Conservation (phyloP, 2,113 vertebrate species). For the Anoplopoma fimbria region DNA sequence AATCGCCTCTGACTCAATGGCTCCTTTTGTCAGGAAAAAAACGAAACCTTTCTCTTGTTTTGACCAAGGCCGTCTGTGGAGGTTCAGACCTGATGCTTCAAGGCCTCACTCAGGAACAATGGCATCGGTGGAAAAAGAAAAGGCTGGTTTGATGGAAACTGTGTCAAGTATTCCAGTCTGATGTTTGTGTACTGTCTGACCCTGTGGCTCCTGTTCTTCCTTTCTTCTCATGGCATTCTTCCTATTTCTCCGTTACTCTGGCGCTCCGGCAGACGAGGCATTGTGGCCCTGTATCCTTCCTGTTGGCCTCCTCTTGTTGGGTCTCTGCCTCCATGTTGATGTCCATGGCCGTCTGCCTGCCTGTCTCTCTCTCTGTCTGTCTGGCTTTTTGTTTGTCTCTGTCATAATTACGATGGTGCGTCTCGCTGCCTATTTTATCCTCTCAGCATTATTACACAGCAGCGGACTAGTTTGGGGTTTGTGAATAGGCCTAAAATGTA, state of each 20-base stretch:
- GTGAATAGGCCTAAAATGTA: background rate
- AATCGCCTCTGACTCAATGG: constrained; percentile 55
- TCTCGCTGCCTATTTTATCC: background rate
- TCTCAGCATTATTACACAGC: background rate
- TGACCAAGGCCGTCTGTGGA: constrained; percentile 7
- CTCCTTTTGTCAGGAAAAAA: constrained; percentile 40
- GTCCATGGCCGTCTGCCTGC: constrained; percentile 10
- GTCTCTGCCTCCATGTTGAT: background rate
- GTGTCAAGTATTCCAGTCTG: constrained; percentile 59
- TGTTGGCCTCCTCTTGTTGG: constrained; percentile 25
- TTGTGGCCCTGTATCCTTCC: constrained; percentile 68
- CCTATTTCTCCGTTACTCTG: constrained; percentile 39
- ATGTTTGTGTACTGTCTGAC: constrained; percentile 58
- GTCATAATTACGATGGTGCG: background rate
- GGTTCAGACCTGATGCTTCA: constrained; percentile 28
- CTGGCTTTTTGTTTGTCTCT: constrained; percentile 22
- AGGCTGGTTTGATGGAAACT: constrained; percentile 51
- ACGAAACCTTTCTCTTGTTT: constrained; percentile 54
- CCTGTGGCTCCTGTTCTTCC: constrained; percentile 57
- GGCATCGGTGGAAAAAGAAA: constrained; percentile 52
- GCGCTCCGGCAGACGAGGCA: constrained; percentile 34
- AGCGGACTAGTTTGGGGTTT: background rate
- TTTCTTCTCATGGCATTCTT: constrained; percentile 59
- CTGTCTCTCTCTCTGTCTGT: no score
- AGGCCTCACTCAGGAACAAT: constrained; percentile 28